Evolutionary conservation across 1,140 invertebrate species (phyloP).

Genomic region (Euura lappo): DNA sequence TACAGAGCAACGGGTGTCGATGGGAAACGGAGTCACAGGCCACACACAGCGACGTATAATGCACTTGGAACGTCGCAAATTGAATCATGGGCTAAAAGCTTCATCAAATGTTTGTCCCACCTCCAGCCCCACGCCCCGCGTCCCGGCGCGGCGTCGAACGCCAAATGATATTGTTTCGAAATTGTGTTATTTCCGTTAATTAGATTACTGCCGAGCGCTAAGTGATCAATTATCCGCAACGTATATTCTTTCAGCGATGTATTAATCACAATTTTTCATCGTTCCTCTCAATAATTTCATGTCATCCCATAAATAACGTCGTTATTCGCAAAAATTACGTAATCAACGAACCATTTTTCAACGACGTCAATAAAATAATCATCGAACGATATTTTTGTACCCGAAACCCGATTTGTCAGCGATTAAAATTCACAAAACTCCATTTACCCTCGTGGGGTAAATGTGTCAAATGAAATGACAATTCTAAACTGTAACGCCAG

Average conservation of each 20-base stretch:
- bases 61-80: slow-evolving; percentile 49
- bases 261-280: not conserved
- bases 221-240: slow-evolving; percentile 33
- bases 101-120: slow-evolving; percentile 46
- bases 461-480: too few species aligned
- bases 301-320: too few species aligned
- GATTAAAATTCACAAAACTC: too few species aligned
- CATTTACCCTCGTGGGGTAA: too few species aligned
- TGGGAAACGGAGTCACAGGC: slow-evolving; percentile 4
- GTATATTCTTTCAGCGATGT: slow-evolving; percentile 14
- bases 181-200: slow-evolving; percentile 48
- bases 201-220: slow-evolving; percentile 26
- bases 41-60: slow-evolving; percentile 45
- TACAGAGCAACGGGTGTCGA: not conserved
- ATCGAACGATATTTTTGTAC: too few species aligned
- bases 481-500: too few species aligned
- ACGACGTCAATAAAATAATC: too few species aligned
- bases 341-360: too few species aligned
- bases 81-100: slow-evolving; percentile 50
- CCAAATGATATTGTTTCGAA: slow-evolving; percentile 49
- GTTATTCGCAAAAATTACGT: too few species aligned
- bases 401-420: too few species aligned
- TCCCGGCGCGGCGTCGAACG: not conserved
- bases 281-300: too few species aligned
- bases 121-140: not conserved